Percentiles rank a stretch among this genome's conserved stretches.
phyloP scores from a whole-genome alignment of 2,113 vertebrate genomes.

The Cygnus atratus region DNA sequence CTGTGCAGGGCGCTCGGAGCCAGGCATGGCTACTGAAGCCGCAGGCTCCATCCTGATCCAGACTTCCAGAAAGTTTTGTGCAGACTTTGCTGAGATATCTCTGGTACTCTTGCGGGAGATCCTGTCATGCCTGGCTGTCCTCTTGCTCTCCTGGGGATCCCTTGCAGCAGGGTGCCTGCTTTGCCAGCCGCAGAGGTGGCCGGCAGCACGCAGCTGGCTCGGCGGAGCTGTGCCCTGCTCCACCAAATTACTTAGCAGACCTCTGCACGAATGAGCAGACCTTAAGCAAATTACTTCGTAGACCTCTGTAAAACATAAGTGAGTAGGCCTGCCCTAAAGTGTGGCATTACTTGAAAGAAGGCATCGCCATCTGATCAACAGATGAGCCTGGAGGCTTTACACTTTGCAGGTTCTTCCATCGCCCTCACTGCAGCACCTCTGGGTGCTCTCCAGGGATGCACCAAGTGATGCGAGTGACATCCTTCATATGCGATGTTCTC shows the following conservation, averaged over 20 bases:
- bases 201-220: not conserved
- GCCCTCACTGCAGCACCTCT: not conserved
- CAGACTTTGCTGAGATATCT: not conserved
- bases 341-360: not conserved
- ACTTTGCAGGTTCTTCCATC: not conserved
- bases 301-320: not conserved
- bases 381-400: not conserved
- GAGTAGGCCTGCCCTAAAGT: not conserved
- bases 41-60: not conserved
- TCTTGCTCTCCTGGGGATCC: rapidly evolving
- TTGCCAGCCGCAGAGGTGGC: not conserved
- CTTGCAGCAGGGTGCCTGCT: not conserved
- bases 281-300: not conserved
- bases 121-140: rapidly evolving
- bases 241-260: not conserved
- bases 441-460: not conserved
- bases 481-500: not conserved
- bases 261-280: not conserved
- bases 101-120: not conserved
- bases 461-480: not conserved
- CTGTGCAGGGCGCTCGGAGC: rapidly evolving
- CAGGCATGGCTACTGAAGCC: not conserved
- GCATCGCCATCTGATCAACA: conserved; percentile 20
- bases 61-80: not conserved
- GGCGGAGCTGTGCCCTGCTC: not conserved